phyloP scores from a whole-genome alignment of 2,888 invertebrate genomes.

The Catocala sponsa region DNA sequence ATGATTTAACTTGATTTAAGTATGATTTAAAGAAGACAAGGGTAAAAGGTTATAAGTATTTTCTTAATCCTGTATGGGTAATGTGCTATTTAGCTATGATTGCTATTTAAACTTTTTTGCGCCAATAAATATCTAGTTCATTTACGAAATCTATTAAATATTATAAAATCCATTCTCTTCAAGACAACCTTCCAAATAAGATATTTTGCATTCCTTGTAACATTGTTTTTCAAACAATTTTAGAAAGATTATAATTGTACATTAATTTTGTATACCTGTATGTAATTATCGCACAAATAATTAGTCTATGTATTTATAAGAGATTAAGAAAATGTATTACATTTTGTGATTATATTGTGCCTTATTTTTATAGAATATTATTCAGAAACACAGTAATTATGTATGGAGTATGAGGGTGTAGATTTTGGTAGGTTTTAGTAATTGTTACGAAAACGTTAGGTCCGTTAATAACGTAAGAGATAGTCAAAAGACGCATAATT shows the following conservation, averaged over 20 bases:
- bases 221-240: conserved; percentile 44
- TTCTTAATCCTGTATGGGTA: no score
- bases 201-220: conserved; percentile 70
- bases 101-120: no score
- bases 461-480: no score
- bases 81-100: no score
- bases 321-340: conserved; percentile 53
- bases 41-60: no score
- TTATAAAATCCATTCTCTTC: conserved; percentile 19
- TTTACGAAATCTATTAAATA: not conserved
- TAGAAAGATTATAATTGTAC: conserved; percentile 39
- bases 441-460: no score
- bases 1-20: no score
- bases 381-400: conserved; percentile 14
- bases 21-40: no score
- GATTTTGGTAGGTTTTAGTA: no score
- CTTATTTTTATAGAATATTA: conserved; percentile 65
- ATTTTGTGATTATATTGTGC: conserved; percentile 76
- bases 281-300: conserved; percentile 57
- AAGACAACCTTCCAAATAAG: conserved; percentile 50
- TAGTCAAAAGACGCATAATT: no score
- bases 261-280: conserved; percentile 37
- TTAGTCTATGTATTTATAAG: conserved; percentile 52
- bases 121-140: not conserved
- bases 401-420: conserved; percentile 14